Percentiles rank a stretch among this genome's conserved stretches.
phyloP scores from a whole-genome alignment of 2,797 vertebrate species.

The Myotis planiceps region DNA sequence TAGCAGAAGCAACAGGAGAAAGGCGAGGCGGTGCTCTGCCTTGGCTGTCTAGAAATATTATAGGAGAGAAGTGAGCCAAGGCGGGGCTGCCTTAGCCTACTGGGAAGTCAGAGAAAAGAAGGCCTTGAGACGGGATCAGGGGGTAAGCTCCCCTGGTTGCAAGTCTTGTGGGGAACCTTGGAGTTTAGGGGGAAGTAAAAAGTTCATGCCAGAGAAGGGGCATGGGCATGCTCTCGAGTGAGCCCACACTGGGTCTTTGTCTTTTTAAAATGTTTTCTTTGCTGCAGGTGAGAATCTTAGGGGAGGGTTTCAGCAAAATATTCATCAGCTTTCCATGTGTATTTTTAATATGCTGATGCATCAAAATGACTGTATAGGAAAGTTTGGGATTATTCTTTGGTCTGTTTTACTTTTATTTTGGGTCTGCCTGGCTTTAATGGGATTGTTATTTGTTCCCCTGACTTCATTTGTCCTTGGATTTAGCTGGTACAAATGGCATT shows the following conservation, averaged over 20 bases:
- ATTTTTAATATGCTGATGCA: not conserved
- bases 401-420: not conserved
- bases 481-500: not conserved
- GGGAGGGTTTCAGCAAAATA: not conserved
- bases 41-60: not conserved
- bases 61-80: not conserved
- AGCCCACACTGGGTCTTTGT: not conserved
- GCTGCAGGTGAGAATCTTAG: not conserved
- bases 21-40: not conserved
- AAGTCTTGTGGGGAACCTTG: not conserved
- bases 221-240: not conserved
- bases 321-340: not conserved
- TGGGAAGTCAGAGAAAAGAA: not conserved
- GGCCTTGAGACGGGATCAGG: not conserved
- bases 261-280: not conserved
- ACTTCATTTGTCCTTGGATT: not conserved
- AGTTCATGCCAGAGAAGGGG: not conserved
- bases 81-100: not conserved
- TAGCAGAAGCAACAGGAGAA: not conserved
- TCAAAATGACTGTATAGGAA: not conserved
- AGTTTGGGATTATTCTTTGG: not conserved
- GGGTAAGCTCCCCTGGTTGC: not conserved
- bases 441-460: not conserved
- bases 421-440: not conserved
- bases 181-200: not conserved